Base-by-base conservation (phyloP, 2,797 vertebrate genomes). In the Antennarius maculatus region DNA sequence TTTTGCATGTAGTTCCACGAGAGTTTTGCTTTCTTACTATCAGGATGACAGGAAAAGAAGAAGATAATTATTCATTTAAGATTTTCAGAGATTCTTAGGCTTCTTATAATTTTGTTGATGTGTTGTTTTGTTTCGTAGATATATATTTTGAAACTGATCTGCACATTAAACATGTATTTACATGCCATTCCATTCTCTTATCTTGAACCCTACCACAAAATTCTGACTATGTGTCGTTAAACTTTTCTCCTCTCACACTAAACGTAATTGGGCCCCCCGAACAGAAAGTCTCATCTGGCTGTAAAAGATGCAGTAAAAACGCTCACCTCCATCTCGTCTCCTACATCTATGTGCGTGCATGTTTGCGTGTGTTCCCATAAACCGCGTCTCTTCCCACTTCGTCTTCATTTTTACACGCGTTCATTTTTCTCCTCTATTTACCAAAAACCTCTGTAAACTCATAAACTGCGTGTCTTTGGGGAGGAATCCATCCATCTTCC, bases 401-500 rank as follows among this genome's bases (percentile, higher is more conserved):
- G 81, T 91, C 91, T 92, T 92, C 86, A 90, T 92, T 90, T 87
- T 87, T 76, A 79, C 77, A 17, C 74, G 58, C 85, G 61, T 85
- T 81, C 87, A 89, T 88, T 90, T 90, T 82, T 80, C 83, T 76
- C 75, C 77, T 54, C 80, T 89, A 86, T 89, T 91, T 90, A 89
- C 88, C 77, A 65, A 79, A 86, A 84, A 79, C 3, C 51, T 56
- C 77, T 76, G 71, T 90, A 84, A 91, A 91, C 86, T 89, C 88
- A 90, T 90, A 89, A 92, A 89, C 60, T 86, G 76, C 53, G 74
- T 86, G 86, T 91, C 90, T 90, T 89, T 66, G 76, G 89, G 88
- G 90, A 89, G 75, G 79, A 46, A 86, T 85, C 81, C 91, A 92
- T 93, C 91, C 88, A 85, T 92, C 92, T 91, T 89, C 77, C 46